Conservation (phyloP, 2,888 invertebrate genomes). For the Priocnemis perturbator region DNA sequence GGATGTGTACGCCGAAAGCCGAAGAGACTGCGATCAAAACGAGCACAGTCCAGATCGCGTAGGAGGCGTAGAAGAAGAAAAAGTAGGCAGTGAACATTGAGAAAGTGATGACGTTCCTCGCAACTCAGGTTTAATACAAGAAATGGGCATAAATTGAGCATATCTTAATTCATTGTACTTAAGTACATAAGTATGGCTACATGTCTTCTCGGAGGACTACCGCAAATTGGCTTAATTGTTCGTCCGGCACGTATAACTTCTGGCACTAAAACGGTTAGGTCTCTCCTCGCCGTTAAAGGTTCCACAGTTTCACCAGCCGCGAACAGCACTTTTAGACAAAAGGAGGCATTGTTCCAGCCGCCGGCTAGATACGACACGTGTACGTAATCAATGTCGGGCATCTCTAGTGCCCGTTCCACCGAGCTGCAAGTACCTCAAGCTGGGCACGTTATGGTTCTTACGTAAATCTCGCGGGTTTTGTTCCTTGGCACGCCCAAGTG, state of each 20-base stretch:
- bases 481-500: constrained; percentile 58
- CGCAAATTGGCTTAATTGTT: constrained; percentile 15
- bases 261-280: constrained; percentile 7
- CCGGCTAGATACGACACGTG: constrained; percentile 67
- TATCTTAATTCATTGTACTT: too few relatives aligned
- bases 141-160: background rate
- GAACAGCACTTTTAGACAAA: constrained; percentile 50
- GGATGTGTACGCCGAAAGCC: constrained; percentile 21
- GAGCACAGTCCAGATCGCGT: background rate
- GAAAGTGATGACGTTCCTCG: too few relatives aligned
- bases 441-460: constrained; percentile 56
- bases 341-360: constrained; percentile 53
- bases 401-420: constrained; percentile 57
- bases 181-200: background rate
- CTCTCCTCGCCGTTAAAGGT: background rate
- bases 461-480: constrained; percentile 56
- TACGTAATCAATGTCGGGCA: constrained; percentile 69
- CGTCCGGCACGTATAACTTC: constrained; percentile 12
- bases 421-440: constrained; percentile 43
- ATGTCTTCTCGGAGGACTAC: background rate
- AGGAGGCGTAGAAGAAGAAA: too few relatives aligned
- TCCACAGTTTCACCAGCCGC: constrained; percentile 19
- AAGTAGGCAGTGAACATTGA: too few relatives aligned
- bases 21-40: constrained; percentile 1
- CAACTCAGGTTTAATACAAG: background rate